These are phyloP conservation scores for Pseudeuparius sepicola DNA, from an alignment of 2,888 invertebrate species.

Conservation along the genomic window DNA sequence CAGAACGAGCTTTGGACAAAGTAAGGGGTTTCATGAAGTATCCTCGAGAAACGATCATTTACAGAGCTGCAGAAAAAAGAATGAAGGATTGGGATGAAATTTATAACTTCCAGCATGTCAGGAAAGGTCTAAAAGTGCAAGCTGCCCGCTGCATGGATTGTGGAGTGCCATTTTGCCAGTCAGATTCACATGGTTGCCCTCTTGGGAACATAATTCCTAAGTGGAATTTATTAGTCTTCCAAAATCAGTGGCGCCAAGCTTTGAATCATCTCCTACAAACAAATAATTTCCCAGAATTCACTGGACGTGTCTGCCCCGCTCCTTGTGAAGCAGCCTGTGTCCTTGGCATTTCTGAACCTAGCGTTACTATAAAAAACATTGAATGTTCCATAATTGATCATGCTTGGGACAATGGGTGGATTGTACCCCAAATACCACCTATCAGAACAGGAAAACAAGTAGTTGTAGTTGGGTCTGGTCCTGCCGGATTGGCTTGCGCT, in stretches of 20 bases:
- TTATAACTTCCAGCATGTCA: conserved; percentile 76
- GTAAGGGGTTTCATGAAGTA: conserved; percentile 94
- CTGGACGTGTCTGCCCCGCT: conserved; percentile 77
- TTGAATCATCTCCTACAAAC: conserved; percentile 89
- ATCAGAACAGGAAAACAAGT: conserved; percentile 32
- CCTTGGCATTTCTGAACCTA: conserved; percentile 75
- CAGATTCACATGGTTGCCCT: conserved; percentile 86
- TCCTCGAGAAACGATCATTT: conserved; percentile 75
- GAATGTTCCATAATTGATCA: conserved; percentile 98
- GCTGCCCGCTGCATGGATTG: conserved; percentile 98
- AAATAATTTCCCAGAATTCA: conserved; percentile 88
- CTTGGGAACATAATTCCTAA: conserved; percentile 98
- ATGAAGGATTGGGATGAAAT: conserved; percentile 96
- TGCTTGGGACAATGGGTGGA: conserved; percentile 90
- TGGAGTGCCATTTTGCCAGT: conserved; percentile 97
- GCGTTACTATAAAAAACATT: conserved; percentile 98
- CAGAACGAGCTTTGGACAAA: conserved; percentile 75
- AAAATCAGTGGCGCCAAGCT: conserved; percentile 90
- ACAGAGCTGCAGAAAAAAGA: conserved; percentile 77
- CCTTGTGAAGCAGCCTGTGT: conserved; percentile 99
- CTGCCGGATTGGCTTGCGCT: conserved; percentile 90
- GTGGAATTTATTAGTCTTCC: conserved; percentile 97
- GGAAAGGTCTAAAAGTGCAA: conserved; percentile 80
- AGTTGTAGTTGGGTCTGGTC: conserved; percentile 81
- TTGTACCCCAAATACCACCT: conserved; percentile 36